Base-by-base conservation (phyloP, 2,797 vertebrate species). In the Danio aesculapii region DNA sequence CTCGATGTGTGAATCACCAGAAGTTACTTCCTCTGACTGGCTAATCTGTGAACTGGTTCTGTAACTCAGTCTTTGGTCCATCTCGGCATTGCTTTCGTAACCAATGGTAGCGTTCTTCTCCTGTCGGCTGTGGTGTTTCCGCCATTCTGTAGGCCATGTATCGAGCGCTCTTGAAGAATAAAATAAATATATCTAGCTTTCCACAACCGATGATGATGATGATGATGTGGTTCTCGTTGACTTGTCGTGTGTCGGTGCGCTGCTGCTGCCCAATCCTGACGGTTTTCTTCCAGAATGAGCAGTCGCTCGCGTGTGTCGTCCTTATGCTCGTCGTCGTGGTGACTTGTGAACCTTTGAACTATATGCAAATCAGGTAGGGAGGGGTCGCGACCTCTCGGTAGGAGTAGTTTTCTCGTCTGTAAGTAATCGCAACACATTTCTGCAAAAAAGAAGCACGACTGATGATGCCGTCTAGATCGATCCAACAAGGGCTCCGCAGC, bases 341-440 rank as follows among this genome's bases (percentile, higher is more conserved):
- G 86, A 86, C 85, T 88, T 89, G 90, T 89, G 80, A 86, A 91
- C 77, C 81, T 87, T 72, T 90, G 73, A 88, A 87, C 88, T 89
- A 87, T 91, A 93, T 92, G 90, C 90, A 93, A 92, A 90, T 82
- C 43, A 75, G 84, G 76, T 77, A 76, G 85, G 78, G 75, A 81
- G 58, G 63, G 70, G 59, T 79, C 50, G 16, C 43, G 43, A 77
- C 75, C 75, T 87, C 74, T 73, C 58, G 50, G 17, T 74, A 79
- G 81, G 83, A 89, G 46, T 74, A 83, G 61, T 87, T 50, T 61
- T 88, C 67, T 66, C 6, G 17, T 77, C 17, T 9, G 57, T 70
- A 50, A 70, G 43, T 49, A 55, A 72, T 63, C 7, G n/a, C 63
- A 74, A 49, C 64, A 49, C 64, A 43, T 63, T 62, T 75, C 73